Base-by-base conservation (phyloP, 1,140 invertebrate species). In the Sipha flava region DNA sequence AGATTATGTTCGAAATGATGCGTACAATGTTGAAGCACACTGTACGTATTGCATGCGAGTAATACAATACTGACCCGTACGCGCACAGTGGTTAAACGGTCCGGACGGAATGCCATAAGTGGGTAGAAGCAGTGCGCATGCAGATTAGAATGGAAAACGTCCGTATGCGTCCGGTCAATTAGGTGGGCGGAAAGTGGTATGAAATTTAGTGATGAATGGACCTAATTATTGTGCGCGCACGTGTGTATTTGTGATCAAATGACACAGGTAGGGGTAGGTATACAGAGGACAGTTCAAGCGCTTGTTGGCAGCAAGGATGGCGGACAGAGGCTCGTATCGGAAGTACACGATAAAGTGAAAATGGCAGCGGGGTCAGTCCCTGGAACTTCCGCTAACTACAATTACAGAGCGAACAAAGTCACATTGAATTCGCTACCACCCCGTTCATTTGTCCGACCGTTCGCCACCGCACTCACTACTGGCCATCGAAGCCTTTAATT, bases 401-500 rank as follows among this genome's bases (percentile, higher is more conserved):
- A 77, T 77, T 77, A 77, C 73, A 57, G 73, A 52, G 52, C 21
- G 34, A 43, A 77, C 73, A 77, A 77, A 77, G 73, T 77, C 49
- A 52, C 73, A 40, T 77, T 43, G 21, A 57, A 75, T 59, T 59
- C 54, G 54, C 54, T 5, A 5, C n/a, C n/a, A n/a, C n/a, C 54
- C 54, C 23, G 10, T 40, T 6, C 37, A 40, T 40, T 4, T 10
- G 37, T 10, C 3, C 54, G 2, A n/a, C 57, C 16, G 57, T 34
- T 45, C 26, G 10, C 59, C 14, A 64, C 31, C 21, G 37, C 12
- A 14, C 18, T 21, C 14, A 6, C 34, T 1, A 6, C 49, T 16
- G 70, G 52, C 73, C 34, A 43, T 40, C 49, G 73, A 77, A 77
- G 52, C 73, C 73, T 77, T 77, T 77, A 77, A 77, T 77, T 77